These are phyloP conservation scores for Meta bourneti DNA, from an alignment of 2,888 invertebrate genomes.

Conservation along the genomic window DNA sequence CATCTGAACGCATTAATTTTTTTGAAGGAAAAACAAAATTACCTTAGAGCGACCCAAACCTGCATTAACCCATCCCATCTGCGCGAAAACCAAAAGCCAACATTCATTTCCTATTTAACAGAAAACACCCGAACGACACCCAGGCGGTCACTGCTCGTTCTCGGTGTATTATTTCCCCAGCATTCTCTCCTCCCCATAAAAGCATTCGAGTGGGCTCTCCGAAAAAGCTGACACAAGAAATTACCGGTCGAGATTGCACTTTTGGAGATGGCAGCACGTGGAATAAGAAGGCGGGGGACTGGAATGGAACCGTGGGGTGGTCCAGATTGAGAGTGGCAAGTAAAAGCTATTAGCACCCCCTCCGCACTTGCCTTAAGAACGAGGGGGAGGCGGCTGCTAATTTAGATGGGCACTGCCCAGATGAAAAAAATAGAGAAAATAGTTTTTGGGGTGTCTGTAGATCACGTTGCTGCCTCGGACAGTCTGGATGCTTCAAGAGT, in stretches of 20 bases:
- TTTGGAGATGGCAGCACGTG: constrained; percentile 12
- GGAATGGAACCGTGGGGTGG: not conserved
- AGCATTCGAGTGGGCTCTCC: constrained; percentile 21
- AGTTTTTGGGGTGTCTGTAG: not conserved
- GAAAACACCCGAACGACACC: not conserved
- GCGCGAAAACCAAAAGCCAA: no score
- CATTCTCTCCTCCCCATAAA: not conserved
- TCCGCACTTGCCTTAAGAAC: not conserved
- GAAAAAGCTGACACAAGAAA: constrained; percentile 56
- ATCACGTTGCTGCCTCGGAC: not conserved
- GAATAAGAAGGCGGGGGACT: not conserved
- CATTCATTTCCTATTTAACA: no score
- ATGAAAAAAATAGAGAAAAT: not conserved
- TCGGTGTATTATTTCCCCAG: not conserved
- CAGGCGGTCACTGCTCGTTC: not conserved
- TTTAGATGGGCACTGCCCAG: constrained; percentile 25
- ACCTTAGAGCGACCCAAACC: no score
- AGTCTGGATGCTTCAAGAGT: not conserved
- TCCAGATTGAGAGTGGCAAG: constrained; percentile 46
- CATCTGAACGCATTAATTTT: no score
- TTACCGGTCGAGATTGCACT: constrained; percentile 52
- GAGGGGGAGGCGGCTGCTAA: constrained; percentile 2
- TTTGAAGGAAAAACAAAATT: no score
- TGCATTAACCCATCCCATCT: no score
- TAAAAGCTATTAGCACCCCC: constrained; percentile 46